Percentiles rank a stretch among this genome's conserved stretches.
These are phyloP conservation scores for Cuniculus paca DNA, from an alignment of 2,797 vertebrate genomes.

Conservation along the genomic window DNA sequence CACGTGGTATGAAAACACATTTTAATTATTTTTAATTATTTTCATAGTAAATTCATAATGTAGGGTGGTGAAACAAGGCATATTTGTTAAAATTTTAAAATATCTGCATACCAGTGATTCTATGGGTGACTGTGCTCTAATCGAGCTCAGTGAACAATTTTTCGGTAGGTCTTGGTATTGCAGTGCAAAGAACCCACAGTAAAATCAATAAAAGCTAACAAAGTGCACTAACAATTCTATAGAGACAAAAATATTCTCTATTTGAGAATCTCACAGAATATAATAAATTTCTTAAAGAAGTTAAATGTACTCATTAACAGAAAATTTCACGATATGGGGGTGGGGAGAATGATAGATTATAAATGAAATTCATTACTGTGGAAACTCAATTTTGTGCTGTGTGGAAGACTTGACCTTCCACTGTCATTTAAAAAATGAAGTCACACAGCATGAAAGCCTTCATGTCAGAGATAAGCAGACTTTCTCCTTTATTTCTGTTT, in stretches of 20 bases:
- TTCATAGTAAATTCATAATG: neutral
- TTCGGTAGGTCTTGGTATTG: neutral
- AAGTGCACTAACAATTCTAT: neutral
- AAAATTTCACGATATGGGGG: neutral
- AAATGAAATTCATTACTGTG: conserved; percentile 39
- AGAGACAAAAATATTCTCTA: neutral
- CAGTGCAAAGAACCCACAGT: neutral
- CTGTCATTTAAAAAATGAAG: neutral
- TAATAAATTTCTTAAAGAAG: conserved; percentile 34
- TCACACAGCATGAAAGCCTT: neutral
- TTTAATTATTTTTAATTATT: conserved; percentile 44
- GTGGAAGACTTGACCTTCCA: conserved; percentile 60
- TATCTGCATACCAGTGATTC: neutral
- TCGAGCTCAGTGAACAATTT: neutral
- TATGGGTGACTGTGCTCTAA: conserved; percentile 10
- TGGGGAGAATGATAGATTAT: neutral
- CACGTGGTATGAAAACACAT: neutral
- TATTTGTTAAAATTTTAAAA: neutral
- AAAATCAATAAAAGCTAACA: conserved; percentile 22
- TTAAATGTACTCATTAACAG: conserved; percentile 18
- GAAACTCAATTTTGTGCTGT: conserved; percentile 54
- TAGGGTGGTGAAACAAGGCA: neutral
- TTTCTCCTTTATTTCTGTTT: conserved; percentile 56
- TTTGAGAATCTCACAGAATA: neutral
- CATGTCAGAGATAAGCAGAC: neutral